These are phyloP conservation scores for Pycnomerus fuliginosus DNA, from an alignment of 2,888 invertebrate genomes.

Conservation along the genomic window DNA sequence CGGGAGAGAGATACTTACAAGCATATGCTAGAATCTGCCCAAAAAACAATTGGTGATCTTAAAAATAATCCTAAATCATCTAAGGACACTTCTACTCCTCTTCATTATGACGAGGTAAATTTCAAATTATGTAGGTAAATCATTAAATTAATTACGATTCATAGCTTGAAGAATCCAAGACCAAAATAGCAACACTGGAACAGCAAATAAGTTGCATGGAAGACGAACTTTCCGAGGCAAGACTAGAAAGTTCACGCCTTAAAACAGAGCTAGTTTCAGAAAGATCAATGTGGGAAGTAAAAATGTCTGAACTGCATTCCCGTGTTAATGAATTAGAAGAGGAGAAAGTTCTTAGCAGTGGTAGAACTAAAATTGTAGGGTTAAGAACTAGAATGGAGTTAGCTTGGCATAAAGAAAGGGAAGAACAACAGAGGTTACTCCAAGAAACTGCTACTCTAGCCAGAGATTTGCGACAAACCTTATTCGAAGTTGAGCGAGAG, in stretches of 20 bases:
- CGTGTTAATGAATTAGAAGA: conserved; percentile 88
- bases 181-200: conserved; percentile 71
- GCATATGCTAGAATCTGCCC: conserved; percentile 85
- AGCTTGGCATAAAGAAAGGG: conserved; percentile 92
- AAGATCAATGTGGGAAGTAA: conserved; percentile 81
- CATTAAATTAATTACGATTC: conserved; percentile 5
- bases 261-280: conserved; percentile 91
- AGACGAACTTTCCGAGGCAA: conserved; percentile 83
- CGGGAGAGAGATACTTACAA: conserved; percentile 86
- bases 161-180: conserved; percentile 69
- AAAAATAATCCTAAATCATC: conserved; percentile 59
- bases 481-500: conserved; percentile 87
- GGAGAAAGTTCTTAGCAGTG: conserved; percentile 78
- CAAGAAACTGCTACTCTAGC: conserved; percentile 90
- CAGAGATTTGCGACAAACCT: conserved; percentile 80
- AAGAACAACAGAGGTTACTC: conserved; percentile 85
- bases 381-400: conserved; percentile 84
- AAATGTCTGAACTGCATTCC: conserved; percentile 84
- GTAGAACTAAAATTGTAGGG: conserved; percentile 82
- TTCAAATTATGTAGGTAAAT: background rate
- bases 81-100: conserved; percentile 62
- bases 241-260: conserved; percentile 77
- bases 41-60: conserved; percentile 77
- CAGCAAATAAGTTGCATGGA: conserved; percentile 84
- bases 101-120: conserved; percentile 73